Conservation (phyloP, 2,888 invertebrate species). For the Macaria notata region DNA sequence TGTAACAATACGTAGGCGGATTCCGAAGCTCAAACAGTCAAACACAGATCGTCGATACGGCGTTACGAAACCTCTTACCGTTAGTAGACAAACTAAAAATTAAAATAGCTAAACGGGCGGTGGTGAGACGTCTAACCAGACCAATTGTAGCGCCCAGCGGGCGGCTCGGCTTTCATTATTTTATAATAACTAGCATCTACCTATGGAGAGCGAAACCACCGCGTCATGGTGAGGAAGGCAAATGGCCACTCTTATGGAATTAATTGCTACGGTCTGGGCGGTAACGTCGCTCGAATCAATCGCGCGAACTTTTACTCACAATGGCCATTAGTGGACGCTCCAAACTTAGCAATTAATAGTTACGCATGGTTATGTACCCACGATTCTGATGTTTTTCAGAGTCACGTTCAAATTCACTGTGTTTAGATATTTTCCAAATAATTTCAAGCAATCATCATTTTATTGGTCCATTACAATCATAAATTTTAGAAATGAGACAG, state of each 20-base stretch:
- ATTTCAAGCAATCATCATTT: too few relatives aligned
- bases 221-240: conserved; percentile 67
- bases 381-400: too few relatives aligned
- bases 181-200: conserved; percentile 71
- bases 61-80: conserved; percentile 71
- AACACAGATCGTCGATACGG: conserved; percentile 60
- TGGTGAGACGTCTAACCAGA: conserved; percentile 76
- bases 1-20: conserved; percentile 48
- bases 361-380: too few relatives aligned
- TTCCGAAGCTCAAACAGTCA: conserved; percentile 36
- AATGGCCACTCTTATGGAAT: conserved; percentile 71
- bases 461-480: too few relatives aligned
- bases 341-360: not conserved
- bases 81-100: conserved; percentile 81
- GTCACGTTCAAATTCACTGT: too few relatives aligned
- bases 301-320: conserved; percentile 40
- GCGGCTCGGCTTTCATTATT: conserved; percentile 79
- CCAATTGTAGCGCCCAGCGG: conserved; percentile 79
- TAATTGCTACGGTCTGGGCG: conserved; percentile 77
- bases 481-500: too few relatives aligned
- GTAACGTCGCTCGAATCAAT: conserved; percentile 65
- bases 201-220: conserved; percentile 66
- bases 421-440: too few relatives aligned
- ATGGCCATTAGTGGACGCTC: conserved; percentile 36
- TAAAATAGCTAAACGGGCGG: conserved; percentile 80